Evolutionary conservation across 2,797 vertebrate species (phyloP).

Genomic region (Sebastes flavidus): DNA sequence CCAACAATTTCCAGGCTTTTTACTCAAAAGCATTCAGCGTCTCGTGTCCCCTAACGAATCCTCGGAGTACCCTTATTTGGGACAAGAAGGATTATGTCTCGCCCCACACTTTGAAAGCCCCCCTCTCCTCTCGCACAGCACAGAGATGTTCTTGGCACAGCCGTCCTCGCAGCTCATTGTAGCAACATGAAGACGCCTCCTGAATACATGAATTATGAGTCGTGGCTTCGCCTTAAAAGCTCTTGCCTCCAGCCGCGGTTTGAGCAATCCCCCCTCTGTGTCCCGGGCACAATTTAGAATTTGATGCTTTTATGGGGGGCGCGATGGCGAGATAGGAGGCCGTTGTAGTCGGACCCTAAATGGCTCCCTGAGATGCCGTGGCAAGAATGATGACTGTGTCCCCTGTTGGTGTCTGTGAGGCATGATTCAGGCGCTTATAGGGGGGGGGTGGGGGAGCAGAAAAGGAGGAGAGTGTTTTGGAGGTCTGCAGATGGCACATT

Average conservation of each 20-base stretch:
- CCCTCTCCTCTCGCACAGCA: not conserved
- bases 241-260: constrained; percentile 39
- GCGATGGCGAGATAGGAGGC: constrained; percentile 72
- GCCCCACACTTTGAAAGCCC: constrained; percentile 37
- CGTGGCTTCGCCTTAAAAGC: constrained; percentile 65
- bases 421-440: constrained; percentile 69
- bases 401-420: constrained; percentile 71
- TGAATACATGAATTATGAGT: constrained; percentile 70
- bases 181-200: constrained; percentile 45
- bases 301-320: constrained; percentile 68
- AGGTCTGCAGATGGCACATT: constrained; percentile 69
- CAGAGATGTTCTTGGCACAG: constrained; percentile 48
- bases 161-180: constrained; percentile 41
- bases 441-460: constrained; percentile 32
- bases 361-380: constrained; percentile 70
- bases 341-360: constrained; percentile 72
- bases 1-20: not conserved
- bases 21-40: not conserved
- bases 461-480: constrained; percentile 62
- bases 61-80: not conserved
- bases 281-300: constrained; percentile 70
- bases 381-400: constrained; percentile 75
- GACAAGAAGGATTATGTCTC: constrained; percentile 48
- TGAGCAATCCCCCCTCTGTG: constrained; percentile 62
- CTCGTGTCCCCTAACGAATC: not conserved